These are phyloP conservation scores for Neolamprologus sp. DNA, from an alignment of 2,113 vertebrate species.

Conservation along the genomic window DNA sequence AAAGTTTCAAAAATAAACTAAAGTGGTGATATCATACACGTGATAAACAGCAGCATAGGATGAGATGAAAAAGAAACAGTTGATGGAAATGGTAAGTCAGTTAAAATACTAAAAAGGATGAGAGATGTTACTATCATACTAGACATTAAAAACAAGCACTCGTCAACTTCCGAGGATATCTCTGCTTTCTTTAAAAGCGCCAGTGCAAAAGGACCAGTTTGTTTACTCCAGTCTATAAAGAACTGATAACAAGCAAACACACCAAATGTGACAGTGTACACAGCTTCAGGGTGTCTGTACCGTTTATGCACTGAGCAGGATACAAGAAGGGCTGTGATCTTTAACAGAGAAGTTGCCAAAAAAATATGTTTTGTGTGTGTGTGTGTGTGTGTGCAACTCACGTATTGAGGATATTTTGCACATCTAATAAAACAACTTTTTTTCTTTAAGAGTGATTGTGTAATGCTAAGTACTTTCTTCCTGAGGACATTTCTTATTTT, in stretches of 20 bases:
- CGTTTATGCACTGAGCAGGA: neutral
- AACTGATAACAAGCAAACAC: neutral
- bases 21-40: neutral
- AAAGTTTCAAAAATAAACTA: neutral
- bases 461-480: neutral
- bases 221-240: neutral
- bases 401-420: slow-evolving; percentile 3
- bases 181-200: neutral
- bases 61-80: neutral
- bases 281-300: neutral
- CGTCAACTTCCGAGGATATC: neutral
- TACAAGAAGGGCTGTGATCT: neutral
- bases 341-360: neutral
- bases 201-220: neutral
- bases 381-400: neutral
- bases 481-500: neutral
- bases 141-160: neutral
- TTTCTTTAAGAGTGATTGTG: neutral
- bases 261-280: neutral
- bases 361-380: neutral
- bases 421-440: neutral
- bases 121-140: neutral
- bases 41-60: neutral
- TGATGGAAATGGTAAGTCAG: neutral
- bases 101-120: neutral